Percentiles rank a stretch among this genome's conserved stretches.
Conservation (phyloP, 1,140 invertebrate genomes). For the Cheumatopsyche charites region DNA sequence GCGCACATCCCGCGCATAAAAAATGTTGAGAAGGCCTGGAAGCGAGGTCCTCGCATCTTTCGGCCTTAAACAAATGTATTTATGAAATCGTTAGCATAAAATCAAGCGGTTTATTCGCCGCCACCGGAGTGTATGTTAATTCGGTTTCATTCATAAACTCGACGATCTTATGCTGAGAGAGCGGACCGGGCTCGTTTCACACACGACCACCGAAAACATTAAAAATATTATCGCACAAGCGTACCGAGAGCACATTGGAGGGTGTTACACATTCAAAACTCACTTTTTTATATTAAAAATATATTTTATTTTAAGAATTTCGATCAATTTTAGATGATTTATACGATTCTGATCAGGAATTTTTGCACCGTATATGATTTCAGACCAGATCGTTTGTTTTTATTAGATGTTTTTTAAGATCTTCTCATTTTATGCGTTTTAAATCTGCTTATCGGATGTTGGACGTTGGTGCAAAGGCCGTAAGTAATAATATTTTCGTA, state of each 20-base stretch:
- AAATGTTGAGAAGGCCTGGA: slow-evolving; percentile 13
- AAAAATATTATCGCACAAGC: background rate
- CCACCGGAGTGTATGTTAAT: slow-evolving; percentile 42
- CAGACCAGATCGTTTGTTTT: background rate
- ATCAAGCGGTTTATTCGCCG: slow-evolving; percentile 43
- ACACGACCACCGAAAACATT: slow-evolving; percentile 4
- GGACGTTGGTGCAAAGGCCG: slow-evolving; percentile 33
- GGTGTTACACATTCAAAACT: too few relatives aligned
- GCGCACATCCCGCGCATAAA: too few relatives aligned
- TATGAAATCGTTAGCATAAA: slow-evolving; percentile 47
- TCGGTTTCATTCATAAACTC: slow-evolving; percentile 45
- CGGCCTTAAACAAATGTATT: slow-evolving; percentile 45
- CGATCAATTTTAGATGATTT: too few relatives aligned
- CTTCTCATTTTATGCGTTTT: slow-evolving; percentile 13
- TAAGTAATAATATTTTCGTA: slow-evolving; percentile 35
- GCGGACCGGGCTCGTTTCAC: slow-evolving; percentile 9
- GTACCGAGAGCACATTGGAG: too few relatives aligned
- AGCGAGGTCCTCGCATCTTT: slow-evolving; percentile 6
- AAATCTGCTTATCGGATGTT: slow-evolving; percentile 29
- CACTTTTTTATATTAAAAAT: too few relatives aligned
- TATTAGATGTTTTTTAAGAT: background rate
- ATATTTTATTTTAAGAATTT: too few relatives aligned
- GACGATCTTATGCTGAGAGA: slow-evolving; percentile 31
- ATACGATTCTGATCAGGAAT: too few relatives aligned
- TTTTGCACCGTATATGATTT: background rate